Evolutionary conservation across 92 coral and sea anemone species (phyloP), one percentile per base, ranked within the genome.

Genomic region (Paragorgia papillata): DNA sequence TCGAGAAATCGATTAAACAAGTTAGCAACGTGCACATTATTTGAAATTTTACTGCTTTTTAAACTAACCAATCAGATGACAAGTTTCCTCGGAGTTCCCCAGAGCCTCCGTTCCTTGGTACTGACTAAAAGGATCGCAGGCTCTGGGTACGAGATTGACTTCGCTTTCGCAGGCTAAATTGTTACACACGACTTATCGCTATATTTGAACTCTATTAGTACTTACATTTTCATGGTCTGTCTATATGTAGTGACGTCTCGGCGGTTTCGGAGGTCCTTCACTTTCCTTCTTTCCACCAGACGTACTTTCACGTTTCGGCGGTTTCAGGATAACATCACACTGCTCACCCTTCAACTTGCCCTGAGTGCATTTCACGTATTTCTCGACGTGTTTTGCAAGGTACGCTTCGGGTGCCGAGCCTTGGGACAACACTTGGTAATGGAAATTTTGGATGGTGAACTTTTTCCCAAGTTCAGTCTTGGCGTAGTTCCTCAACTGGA

Each of bases 331-430:
- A 18, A 83, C 75, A 29, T 81, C 61, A 49, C 97, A 90, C 13
- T 89, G 92, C 26, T 89, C 81, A 17, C 67, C 54, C 32, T 79
- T 76, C 15, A 82, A 74, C 13, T 80, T 39, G 34, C 81, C 85
- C 29, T 79, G 73, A 9, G 28, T 1, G 43, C 97, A 92, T 24
- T 74, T 78, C 18, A 89, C 97, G 46, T 91, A 91, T 18, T 75
- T 88, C 21, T 69, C 57, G 15, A 91, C 82, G 34, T 93, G 85
- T 8, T 84, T 89, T 32, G 77, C 85, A 8, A 91, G 78, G 44
- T 73, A 87, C 33, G 86, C 87, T 27, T 89, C 84, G 20, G 97
- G 97, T 17, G 97, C 84, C 27, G 97, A 91, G 10, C 97, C 97
- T 89, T 91, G 97, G 1, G 91, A 82, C 54, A 91, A 79, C 17